A percentile compares a stretch with the other conserved stretches of the same genome.
Conservation (phyloP, 2,888 invertebrate genomes). For the Alsophila aescularia region DNA sequence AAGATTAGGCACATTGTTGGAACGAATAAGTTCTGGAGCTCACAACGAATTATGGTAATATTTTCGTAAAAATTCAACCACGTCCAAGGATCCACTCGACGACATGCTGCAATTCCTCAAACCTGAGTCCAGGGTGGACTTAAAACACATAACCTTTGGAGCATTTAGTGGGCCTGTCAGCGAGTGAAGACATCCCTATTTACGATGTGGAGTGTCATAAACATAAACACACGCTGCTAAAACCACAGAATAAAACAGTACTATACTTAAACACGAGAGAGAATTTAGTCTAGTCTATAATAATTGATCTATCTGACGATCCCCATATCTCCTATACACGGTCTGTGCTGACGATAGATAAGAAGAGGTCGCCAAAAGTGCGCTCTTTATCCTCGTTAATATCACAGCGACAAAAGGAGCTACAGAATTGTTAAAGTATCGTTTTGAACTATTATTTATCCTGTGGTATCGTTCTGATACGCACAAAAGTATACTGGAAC, state of each 20-base stretch:
- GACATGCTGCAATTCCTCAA: slow-evolving; percentile 88
- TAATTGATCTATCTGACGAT: slow-evolving; percentile 86
- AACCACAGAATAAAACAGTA: too few relatives aligned
- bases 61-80: slow-evolving; percentile 30
- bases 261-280: too few relatives aligned
- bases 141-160: slow-evolving; percentile 89
- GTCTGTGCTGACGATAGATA: slow-evolving; percentile 86
- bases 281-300: slow-evolving; percentile 82
- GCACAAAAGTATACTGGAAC: slow-evolving; percentile 58
- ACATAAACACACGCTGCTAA: slow-evolving; percentile 84
- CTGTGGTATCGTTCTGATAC: slow-evolving; percentile 48
- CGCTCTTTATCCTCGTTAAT: slow-evolving; percentile 89
- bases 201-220: too few relatives aligned
- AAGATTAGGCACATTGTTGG: too few relatives aligned
- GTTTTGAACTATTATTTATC: too few relatives aligned
- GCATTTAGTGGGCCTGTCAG: slow-evolving; percentile 89
- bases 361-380: slow-evolving; percentile 87
- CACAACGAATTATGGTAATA: too few relatives aligned
- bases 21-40: too few relatives aligned
- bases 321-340: too few relatives aligned
- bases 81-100: slow-evolving; percentile 82
- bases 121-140: slow-evolving; percentile 86
- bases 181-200: slow-evolving; percentile 86
- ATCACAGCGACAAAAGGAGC: slow-evolving; percentile 88
- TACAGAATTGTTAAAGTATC: slow-evolving; percentile 74